Conservation (phyloP, 2,113 vertebrate species). For the Misgurnus anguillicaudatus region DNA sequence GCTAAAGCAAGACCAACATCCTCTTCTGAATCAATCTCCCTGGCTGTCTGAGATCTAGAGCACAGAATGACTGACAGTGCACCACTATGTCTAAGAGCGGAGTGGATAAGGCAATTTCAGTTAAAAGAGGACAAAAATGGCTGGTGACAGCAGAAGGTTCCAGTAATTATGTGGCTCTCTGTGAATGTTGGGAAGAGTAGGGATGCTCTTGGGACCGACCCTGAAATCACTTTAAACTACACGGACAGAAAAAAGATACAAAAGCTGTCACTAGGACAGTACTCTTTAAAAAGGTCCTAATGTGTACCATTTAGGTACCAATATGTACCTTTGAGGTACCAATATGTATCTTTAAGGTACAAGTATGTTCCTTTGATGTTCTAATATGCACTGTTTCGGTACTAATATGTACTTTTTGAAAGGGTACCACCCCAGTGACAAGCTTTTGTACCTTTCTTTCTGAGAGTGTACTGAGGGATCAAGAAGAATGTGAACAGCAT, state of each 20-base stretch:
- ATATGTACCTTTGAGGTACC: no score
- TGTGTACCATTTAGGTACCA: no score
- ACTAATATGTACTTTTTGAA: no score
- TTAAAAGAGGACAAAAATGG: background rate
- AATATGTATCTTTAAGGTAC: no score
- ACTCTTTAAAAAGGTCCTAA: no score
- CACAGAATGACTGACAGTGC: background rate
- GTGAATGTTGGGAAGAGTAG: background rate
- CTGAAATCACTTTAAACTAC: constrained; percentile 25
- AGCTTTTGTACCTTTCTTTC: no score
- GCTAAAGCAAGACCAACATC: background rate
- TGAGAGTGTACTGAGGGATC: constrained; percentile 32
- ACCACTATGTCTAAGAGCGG: background rate
- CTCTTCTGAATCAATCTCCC: constrained; percentile 13
- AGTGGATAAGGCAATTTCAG: constrained; percentile 23
- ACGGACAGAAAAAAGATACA: no score
- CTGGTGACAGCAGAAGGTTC: background rate
- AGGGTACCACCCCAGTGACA: no score
- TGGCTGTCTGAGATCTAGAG: constrained; percentile 17
- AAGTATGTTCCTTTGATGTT: no score
- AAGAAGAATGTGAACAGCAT: no score
- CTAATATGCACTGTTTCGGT: no score
- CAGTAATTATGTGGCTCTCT: constrained; percentile 38
- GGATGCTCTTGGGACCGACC: constrained; percentile 29
- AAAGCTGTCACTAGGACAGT: no score